phyloP scores from a whole-genome alignment of 37 sponge, comb jelly and placozoan species.

The Diacarnus erythraeanus region DNA sequence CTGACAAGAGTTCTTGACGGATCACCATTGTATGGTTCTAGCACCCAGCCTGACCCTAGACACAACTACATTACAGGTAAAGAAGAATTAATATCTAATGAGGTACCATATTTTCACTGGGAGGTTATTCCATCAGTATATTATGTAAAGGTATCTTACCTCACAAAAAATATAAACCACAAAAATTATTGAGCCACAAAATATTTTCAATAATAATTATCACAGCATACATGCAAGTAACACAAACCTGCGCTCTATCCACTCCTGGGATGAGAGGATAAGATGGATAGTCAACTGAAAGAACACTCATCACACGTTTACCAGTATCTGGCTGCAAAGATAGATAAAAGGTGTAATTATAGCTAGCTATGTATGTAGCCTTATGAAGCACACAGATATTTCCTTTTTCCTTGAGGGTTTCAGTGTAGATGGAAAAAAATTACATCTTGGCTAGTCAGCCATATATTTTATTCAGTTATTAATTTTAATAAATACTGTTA shows the following conservation, averaged over 20 bases:
- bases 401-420: background rate
- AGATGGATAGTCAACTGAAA: slow-evolving; percentile 47
- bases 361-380: background rate
- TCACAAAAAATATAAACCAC: too few species aligned
- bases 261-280: slow-evolving; percentile 40
- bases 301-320: slow-evolving; percentile 35
- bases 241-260: slow-evolving; percentile 53
- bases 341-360: background rate
- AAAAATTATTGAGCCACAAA: too few species aligned
- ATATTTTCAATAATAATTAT: too few species aligned
- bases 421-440: background rate
- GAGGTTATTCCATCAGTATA: too few species aligned
- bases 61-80: slow-evolving; percentile 45
- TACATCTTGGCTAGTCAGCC: background rate
- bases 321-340: slow-evolving; percentile 26
- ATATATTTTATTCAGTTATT: background rate
- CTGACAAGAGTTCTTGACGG: slow-evolving; percentile 44
- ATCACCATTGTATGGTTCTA: slow-evolving; percentile 51
- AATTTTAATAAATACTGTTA: background rate
- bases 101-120: too few species aligned
- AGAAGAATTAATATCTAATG: too few species aligned
- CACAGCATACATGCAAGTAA: too few species aligned
- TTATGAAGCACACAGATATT: background rate
- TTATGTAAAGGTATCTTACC: too few species aligned
- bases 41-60: slow-evolving; percentile 65